Conservation (phyloP, 1,140 invertebrate species). For the Megalopta genalis region DNA sequence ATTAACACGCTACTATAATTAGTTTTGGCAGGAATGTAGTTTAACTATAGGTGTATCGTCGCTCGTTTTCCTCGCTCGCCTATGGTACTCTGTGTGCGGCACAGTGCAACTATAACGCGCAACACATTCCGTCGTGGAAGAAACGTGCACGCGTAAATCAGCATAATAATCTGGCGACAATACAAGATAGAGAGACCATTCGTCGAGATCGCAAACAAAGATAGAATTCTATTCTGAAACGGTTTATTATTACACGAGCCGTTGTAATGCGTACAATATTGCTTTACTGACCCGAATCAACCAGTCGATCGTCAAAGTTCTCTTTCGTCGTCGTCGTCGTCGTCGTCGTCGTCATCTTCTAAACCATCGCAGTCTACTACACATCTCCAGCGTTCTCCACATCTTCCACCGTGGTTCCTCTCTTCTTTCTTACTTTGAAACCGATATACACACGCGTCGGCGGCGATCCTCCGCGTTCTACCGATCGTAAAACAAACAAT, state of each 20-base stretch:
- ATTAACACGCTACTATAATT: slow-evolving; percentile 56
- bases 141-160: slow-evolving; percentile 19
- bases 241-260: slow-evolving; percentile 54
- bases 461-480: slow-evolving; percentile 15
- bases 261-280: slow-evolving; percentile 55
- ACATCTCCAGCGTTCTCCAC: no score
- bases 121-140: not conserved
- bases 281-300: slow-evolving; percentile 45
- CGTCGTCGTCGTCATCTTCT: no score
- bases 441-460: slow-evolving; percentile 28
- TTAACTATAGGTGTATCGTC: slow-evolving; percentile 54
- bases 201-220: slow-evolving; percentile 41
- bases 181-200: not conserved
- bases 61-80: not conserved
- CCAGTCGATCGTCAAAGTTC: slow-evolving; percentile 37
- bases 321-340: not conserved
- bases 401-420: no score
- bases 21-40: slow-evolving; percentile 72
- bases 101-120: not conserved
- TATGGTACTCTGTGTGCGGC: slow-evolving; percentile 20
- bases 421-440: slow-evolving; percentile 5
- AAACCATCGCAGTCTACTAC: no score
- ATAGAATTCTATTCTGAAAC: slow-evolving; percentile 51
- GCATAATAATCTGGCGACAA: not conserved
- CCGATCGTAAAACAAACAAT: slow-evolving; percentile 49